Evolutionary conservation across 2,113 vertebrate genomes (phyloP), one percentile per base, ranked within the genome.

Genomic region (Misgurnus anguillicaudatus): DNA sequence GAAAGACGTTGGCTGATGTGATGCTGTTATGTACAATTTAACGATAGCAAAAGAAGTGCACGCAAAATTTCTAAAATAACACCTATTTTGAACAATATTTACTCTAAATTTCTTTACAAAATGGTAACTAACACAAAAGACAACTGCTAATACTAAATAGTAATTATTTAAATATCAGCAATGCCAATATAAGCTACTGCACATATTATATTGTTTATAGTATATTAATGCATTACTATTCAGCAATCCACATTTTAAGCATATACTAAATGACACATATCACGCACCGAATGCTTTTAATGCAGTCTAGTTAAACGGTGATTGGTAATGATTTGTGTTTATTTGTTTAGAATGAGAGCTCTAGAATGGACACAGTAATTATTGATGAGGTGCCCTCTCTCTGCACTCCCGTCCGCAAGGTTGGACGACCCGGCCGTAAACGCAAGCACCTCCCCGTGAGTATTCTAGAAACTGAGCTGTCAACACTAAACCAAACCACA

Each of bases 391-490:
- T 91, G 86, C 89, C 91, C 24, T 90, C 94, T 76, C 89, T 93
- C 61, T 93, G 92, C 72, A 90, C 89, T 63, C 89, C 92, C 57
- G 85, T 92, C 60, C 94, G 90, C 88, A 96, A 95, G 89, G 91
- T 90, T 39, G 95, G 93, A 87, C 92, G 95, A 82, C 95, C 94
- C 1, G 95, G 94, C 80, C 89, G 94, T 74, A 98, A 97, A 84
- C 95, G 94, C 89, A 97, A 97, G 85, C 94, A 94, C 67, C 91
- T 93, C 31, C 89, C 89, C 80, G 97, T 98, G 88, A 98, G 97
- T 95, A 80, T 69, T 48, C 68, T 75, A 24, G 58, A 67, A 71
- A 63, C 58, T 36, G 39, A 75, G 58, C 71, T 72, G 21, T 57
- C 41, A 2, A 62, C 77, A 58, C 48, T 42, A 39, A 73, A 58